A percentile compares a stretch with the other conserved stretches of the same genome.
These are phyloP conservation scores for Girardia tigrina DNA, from an alignment of 2,888 invertebrate species.

Conservation along the genomic window DNA sequence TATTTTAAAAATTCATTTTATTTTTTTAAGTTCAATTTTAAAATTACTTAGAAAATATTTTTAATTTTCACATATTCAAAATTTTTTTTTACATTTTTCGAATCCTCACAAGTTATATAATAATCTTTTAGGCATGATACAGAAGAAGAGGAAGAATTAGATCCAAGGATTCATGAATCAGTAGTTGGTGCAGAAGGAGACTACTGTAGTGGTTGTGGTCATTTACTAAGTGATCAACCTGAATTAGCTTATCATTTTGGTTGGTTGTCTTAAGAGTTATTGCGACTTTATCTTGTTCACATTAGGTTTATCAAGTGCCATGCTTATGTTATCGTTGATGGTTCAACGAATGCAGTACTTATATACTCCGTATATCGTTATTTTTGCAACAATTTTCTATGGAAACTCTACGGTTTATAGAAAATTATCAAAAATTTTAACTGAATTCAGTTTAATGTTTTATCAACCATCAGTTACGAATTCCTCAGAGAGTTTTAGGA, in stretches of 20 bases:
- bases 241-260: neutral
- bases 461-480: neutral
- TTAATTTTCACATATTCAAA: too few relatives aligned
- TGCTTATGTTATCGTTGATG: neutral
- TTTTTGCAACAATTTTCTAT: neutral
- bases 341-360: conserved; percentile 4
- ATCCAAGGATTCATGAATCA: conserved; percentile 12
- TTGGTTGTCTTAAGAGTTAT: too few relatives aligned
- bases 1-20: too few relatives aligned
- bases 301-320: neutral
- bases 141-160: neutral
- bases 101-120: too few relatives aligned
- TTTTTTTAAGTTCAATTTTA: too few relatives aligned
- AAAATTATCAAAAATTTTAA: neutral
- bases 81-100: too few relatives aligned
- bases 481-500: neutral
- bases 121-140: conserved; percentile 2
- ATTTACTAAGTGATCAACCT: neutral
- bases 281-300: too few relatives aligned
- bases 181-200: conserved; percentile 9
- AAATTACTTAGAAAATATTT: too few relatives aligned
- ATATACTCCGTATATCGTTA: neutral
- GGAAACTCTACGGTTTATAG: neutral
- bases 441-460: neutral
- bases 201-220: conserved; percentile 9